Conservation (phyloP, 2,113 vertebrate species). For the Phaethon lepturus region DNA sequence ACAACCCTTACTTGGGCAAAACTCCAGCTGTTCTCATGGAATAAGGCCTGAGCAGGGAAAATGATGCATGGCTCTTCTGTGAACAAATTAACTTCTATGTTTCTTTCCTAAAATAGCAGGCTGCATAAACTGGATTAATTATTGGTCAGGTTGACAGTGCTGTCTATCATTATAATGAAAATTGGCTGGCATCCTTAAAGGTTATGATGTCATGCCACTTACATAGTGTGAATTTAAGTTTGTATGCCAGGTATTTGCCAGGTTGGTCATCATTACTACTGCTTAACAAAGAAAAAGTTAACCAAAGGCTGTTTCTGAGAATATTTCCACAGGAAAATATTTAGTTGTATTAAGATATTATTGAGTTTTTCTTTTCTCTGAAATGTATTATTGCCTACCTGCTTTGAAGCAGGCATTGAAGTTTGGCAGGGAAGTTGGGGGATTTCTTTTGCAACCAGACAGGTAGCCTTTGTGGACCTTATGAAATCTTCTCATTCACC, state of each 20-base stretch:
- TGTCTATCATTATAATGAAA: not conserved
- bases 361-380: not conserved
- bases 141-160: not conserved
- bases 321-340: not conserved
- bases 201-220: not conserved
- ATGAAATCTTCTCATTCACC: not conserved
- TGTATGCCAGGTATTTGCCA: not conserved
- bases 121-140: not conserved
- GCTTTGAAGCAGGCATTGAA: not conserved
- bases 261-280: not conserved
- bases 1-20: not conserved
- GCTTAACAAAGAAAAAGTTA: not conserved
- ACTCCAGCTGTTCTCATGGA: not conserved
- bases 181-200: not conserved
- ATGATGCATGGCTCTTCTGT: not conserved
- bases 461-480: not conserved
- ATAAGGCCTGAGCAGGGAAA: not conserved
- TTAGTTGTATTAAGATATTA: not conserved
- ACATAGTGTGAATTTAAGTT: not conserved
- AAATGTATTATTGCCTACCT: not conserved
- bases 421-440: not conserved
- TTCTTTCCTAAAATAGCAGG: not conserved
- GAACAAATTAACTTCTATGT: not conserved
- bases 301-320: not conserved
- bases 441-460: not conserved